Percentiles rank a stretch among this genome's conserved stretches.
Evolutionary conservation across 2,888 invertebrate genomes (phyloP).

Genomic region (Diplolepis rosae): DNA sequence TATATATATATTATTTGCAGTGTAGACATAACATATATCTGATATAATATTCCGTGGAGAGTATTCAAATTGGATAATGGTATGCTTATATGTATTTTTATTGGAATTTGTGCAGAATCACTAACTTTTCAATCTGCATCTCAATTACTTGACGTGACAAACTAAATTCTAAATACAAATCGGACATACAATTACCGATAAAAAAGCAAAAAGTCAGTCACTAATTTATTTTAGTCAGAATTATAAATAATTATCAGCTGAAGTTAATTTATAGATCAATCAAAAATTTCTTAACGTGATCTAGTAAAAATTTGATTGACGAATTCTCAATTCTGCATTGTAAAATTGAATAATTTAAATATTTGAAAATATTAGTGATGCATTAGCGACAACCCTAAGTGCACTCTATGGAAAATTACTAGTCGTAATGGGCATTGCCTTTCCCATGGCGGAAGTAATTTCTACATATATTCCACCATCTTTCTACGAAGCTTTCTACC

Average conservation of each 20-base stretch:
- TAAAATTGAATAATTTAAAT: too few species aligned
- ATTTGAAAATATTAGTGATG: conserved; percentile 85
- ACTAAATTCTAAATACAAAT: too few species aligned
- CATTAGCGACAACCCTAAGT: conserved; percentile 90
- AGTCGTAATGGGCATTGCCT: conserved; percentile 95
- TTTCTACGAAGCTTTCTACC: conserved; percentile 93
- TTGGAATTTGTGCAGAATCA: conserved; percentile 26
- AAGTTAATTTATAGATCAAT: too few species aligned
- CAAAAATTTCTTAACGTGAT: too few species aligned
- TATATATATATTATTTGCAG: neutral
- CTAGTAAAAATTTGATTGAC: too few species aligned
- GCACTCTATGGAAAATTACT: conserved; percentile 94
- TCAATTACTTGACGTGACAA: neutral
- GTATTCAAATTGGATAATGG: conserved; percentile 39
- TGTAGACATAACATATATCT: conserved; percentile 23
- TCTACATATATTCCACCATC: conserved; percentile 95
- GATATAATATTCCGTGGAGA: conserved; percentile 35
- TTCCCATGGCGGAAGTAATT: conserved; percentile 97
- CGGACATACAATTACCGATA: too few species aligned
- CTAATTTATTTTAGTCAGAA: too few species aligned
- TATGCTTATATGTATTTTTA: conserved; percentile 35
- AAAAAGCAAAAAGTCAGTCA: too few species aligned
- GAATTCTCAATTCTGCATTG: too few species aligned
- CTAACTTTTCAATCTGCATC: neutral
- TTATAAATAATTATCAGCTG: too few species aligned